Evolutionary conservation across 2,797 vertebrate genomes (phyloP).

Genomic region (Xyrichtys novacula): DNA sequence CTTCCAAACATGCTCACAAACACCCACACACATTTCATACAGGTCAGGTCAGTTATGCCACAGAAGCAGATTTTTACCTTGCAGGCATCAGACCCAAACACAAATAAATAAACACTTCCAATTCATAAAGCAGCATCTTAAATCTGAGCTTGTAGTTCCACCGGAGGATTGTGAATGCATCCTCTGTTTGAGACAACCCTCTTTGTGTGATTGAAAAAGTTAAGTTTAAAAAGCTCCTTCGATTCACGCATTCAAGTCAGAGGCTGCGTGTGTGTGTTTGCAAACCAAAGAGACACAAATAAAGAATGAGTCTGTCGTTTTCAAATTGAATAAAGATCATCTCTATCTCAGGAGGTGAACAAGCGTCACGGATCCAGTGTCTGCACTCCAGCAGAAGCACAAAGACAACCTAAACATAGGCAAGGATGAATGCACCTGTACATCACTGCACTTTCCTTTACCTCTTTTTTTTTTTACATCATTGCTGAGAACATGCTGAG

Average conservation of each 20-base stretch:
- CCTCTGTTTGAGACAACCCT: conserved; percentile 11
- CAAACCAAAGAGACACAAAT: conserved; percentile 40
- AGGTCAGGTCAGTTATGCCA: conserved; percentile 28
- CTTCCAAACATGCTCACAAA: conserved; percentile 29
- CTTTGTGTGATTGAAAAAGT: conserved; percentile 7
- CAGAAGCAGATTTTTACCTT: conserved; percentile 30
- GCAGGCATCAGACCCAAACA: conserved; percentile 34
- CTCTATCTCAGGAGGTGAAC: conserved; percentile 46
- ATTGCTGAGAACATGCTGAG: conserved; percentile 23
- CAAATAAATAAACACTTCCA: conserved; percentile 34
- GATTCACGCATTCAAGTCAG: conserved; percentile 8
- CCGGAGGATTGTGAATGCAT: conserved; percentile 11
- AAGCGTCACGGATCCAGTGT: conserved; percentile 16
- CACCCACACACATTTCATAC: conserved; percentile 32
- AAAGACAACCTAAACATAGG: conserved; percentile 44
- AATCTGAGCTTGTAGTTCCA: conserved; percentile 15
- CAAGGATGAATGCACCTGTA: conserved; percentile 26
- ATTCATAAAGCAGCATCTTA: conserved; percentile 36
- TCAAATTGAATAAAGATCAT: conserved; percentile 56
- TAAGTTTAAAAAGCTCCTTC: conserved; percentile 22
- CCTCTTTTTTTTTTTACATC: conserved; percentile 16
- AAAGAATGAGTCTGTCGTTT: conserved; percentile 22
- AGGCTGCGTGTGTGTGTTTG: conserved; percentile 14
- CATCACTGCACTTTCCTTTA: conserved; percentile 9
- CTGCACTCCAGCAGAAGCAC: conserved; percentile 21